Percentiles rank a stretch among this genome's conserved stretches.
These are phyloP conservation scores for Scomber scombrus DNA, from an alignment of 2,113 vertebrate genomes.

Conservation along the genomic window DNA sequence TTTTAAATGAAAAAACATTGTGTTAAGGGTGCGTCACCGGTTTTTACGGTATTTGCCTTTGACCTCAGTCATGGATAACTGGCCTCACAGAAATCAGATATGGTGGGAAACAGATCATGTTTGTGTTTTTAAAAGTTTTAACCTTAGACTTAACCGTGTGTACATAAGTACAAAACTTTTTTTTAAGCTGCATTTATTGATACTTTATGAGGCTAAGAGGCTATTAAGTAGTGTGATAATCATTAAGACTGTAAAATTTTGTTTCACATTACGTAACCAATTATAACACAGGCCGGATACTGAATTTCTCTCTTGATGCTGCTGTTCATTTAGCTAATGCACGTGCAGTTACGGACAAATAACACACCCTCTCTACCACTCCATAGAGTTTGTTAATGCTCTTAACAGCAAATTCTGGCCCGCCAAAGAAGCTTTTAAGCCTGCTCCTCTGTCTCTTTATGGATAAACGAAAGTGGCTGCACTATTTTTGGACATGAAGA, in stretches of 20 bases:
- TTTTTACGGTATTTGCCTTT: too few species aligned
- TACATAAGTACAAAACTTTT: slow-evolving; percentile 8
- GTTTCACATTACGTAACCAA: slow-evolving; percentile 29
- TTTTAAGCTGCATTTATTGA: slow-evolving; percentile 38
- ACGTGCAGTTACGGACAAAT: slow-evolving; percentile 41
- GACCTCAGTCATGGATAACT: too few species aligned
- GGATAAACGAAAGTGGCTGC: slow-evolving; percentile 47
- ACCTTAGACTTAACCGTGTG: neutral
- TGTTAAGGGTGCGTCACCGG: too few species aligned
- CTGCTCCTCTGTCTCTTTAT: slow-evolving; percentile 33
- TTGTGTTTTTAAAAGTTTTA: too few species aligned
- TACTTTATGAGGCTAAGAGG: slow-evolving; percentile 36
- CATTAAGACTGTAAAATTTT: slow-evolving; percentile 33
- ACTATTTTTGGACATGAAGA: slow-evolving; percentile 61
- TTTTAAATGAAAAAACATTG: too few species aligned
- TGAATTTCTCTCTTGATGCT: slow-evolving; percentile 26
- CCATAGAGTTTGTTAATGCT: slow-evolving; percentile 54
- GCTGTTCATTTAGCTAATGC: slow-evolving; percentile 67
- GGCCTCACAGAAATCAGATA: too few species aligned
- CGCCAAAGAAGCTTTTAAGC: slow-evolving; percentile 72
- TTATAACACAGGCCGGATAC: slow-evolving; percentile 15
- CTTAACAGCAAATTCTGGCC: slow-evolving; percentile 26
- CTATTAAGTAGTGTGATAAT: slow-evolving; percentile 51
- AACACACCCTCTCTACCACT: slow-evolving; percentile 45
- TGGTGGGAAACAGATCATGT: too few species aligned